Conservation (phyloP, 1,140 invertebrate species). For the Anadara kagoshimensis region DNA sequence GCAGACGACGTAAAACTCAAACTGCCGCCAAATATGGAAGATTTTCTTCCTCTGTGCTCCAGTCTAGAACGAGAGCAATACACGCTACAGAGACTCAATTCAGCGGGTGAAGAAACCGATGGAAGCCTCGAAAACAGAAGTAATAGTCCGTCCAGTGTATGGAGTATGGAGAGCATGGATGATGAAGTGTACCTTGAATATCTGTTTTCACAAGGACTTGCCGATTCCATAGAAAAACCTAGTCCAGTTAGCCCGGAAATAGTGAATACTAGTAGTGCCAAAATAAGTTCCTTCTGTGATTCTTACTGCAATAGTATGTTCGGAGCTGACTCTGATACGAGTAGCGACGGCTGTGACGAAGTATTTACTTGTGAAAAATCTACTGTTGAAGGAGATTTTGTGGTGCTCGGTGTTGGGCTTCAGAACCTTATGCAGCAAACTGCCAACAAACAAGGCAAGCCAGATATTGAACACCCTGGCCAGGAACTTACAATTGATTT, state of each 20-base stretch:
- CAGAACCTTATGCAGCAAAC: constrained; percentile 69
- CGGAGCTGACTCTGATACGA: constrained; percentile 23
- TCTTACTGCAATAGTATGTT: constrained; percentile 43
- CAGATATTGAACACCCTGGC: constrained; percentile 3
- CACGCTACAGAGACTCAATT: constrained; percentile 69
- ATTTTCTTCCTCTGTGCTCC: constrained; percentile 62
- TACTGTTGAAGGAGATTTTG: constrained; percentile 59
- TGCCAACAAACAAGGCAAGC: constrained; percentile 41
- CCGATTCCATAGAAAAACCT: constrained; percentile 57
- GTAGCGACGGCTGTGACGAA: too few species aligned
- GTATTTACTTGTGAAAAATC: too few species aligned
- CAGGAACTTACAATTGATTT: constrained; percentile 41
- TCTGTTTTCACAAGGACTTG: constrained; percentile 67
- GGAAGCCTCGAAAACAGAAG: constrained; percentile 47
- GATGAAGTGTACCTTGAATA: constrained; percentile 66
- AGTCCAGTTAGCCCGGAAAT: constrained; percentile 41
- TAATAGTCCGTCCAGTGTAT: constrained; percentile 44
- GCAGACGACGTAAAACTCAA: not conserved
- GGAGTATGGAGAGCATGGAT: constrained; percentile 63
- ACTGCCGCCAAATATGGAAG: constrained; percentile 49
- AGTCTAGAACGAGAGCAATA: constrained; percentile 67
- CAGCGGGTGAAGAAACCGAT: constrained; percentile 64
- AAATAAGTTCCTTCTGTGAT: constrained; percentile 54
- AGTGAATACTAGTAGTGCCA: constrained; percentile 32
- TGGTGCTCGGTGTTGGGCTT: constrained; percentile 73